Conservation (phyloP, 1,140 invertebrate species). For the Apis florea region DNA sequence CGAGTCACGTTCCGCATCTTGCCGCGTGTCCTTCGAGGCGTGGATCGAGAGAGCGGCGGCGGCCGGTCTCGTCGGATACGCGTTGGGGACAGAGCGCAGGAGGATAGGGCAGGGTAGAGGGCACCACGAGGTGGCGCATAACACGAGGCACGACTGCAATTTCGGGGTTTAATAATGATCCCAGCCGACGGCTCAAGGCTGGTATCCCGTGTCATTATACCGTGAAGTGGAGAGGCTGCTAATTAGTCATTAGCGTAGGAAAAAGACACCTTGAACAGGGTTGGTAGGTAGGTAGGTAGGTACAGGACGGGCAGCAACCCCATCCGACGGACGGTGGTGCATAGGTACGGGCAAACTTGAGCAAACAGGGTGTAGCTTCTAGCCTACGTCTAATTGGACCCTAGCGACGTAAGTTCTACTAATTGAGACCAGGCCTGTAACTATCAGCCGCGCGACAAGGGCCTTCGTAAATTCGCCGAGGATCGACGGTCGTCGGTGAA, state of each 20-base stretch:
- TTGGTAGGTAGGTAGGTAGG: slow-evolving; percentile 47
- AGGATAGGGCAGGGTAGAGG: slow-evolving; percentile 41
- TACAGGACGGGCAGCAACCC: slow-evolving; percentile 66
- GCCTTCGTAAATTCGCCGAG: slow-evolving; percentile 63
- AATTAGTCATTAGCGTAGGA: slow-evolving; percentile 81
- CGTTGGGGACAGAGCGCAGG: slow-evolving; percentile 26
- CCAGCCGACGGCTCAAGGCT: slow-evolving; percentile 54
- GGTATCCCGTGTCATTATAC: slow-evolving; percentile 76
- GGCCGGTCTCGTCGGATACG: background rate
- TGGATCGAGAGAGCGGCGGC: background rate
- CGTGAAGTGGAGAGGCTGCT: slow-evolving; percentile 76
- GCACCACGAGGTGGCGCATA: slow-evolving; percentile 33
- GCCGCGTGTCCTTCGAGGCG: slow-evolving; percentile 40
- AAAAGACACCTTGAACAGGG: slow-evolving; percentile 78
- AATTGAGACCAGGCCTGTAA: slow-evolving; percentile 80
- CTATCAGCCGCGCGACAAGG: slow-evolving; percentile 68
- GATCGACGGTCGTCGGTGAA: slow-evolving; percentile 40
- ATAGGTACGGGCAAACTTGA: slow-evolving; percentile 73
- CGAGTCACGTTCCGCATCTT: slow-evolving; percentile 51
- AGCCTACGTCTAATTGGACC: slow-evolving; percentile 81
- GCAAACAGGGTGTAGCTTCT: slow-evolving; percentile 79
- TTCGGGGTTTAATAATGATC: slow-evolving; percentile 76
- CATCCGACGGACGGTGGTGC: slow-evolving; percentile 64
- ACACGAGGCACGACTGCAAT: slow-evolving; percentile 63
- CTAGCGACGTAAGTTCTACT: slow-evolving; percentile 80